phyloP scores from a whole-genome alignment of 2,888 invertebrate species.

The Harmothoe impar region DNA sequence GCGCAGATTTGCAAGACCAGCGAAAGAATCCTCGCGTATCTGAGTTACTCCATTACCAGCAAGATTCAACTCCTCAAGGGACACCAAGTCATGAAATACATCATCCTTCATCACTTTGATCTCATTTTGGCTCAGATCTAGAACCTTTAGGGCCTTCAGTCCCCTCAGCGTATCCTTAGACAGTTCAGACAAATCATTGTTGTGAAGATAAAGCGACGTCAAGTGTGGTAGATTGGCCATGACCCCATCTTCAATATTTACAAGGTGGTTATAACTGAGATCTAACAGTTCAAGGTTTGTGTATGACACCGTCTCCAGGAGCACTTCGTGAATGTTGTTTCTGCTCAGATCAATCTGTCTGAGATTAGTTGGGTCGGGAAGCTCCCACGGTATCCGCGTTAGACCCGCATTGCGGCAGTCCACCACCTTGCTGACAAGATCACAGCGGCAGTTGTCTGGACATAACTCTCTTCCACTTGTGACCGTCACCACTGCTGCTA shows the following conservation, averaged over 20 bases:
- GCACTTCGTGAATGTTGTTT: conserved; percentile 64
- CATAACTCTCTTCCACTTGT: conserved; percentile 22
- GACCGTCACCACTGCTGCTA: not conserved
- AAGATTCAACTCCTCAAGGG: conserved; percentile 63
- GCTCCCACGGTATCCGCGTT: conserved; percentile 64
- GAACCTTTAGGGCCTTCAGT: conserved; percentile 28
- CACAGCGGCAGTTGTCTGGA: conserved; percentile 63
- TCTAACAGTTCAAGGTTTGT: conserved; percentile 65
- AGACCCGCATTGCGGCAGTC: conserved; percentile 63
- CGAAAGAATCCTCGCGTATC: conserved; percentile 59
- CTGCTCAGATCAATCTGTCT: conserved; percentile 62
- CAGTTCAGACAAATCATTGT: conserved; percentile 63
- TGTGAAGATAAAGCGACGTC: conserved; percentile 58
- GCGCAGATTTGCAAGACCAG: conserved; percentile 52
- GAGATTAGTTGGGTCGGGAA: conserved; percentile 64
- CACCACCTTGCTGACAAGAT: conserved; percentile 31
- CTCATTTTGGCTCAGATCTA: conserved; percentile 65
- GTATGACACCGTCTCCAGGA: conserved; percentile 63
- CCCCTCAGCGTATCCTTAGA: conserved; percentile 52
- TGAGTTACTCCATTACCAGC: conserved; percentile 61
- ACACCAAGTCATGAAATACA: conserved; percentile 63
- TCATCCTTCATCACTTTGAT: conserved; percentile 47
- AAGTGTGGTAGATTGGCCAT: conserved; percentile 59
- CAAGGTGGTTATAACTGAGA: conserved; percentile 64
- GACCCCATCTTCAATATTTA: conserved; percentile 60